Percentiles rank a stretch among this genome's conserved stretches.
phyloP scores from a whole-genome alignment of 92 coral and sea anemone genomes.

The Virgularia gustaviana region DNA sequence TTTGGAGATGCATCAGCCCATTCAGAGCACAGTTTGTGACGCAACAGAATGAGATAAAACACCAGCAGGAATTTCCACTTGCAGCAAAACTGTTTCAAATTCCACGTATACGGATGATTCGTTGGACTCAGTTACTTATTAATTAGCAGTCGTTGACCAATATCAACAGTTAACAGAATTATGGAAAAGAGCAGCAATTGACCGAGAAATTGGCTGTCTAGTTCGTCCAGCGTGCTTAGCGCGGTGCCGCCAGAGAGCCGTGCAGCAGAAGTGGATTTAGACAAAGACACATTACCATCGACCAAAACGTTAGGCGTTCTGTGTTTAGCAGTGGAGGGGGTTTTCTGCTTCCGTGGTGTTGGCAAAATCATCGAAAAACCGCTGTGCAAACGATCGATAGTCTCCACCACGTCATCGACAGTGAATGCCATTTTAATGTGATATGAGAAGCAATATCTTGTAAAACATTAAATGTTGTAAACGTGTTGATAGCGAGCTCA shows the following conservation, averaged over 20 bases:
- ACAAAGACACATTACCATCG: slow-evolving; percentile 42
- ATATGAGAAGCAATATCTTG: too few species aligned
- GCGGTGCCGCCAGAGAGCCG: slow-evolving; percentile 33
- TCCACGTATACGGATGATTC: slow-evolving; percentile 12
- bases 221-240: slow-evolving; percentile 48
- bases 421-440: too few species aligned
- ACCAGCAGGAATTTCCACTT: not conserved
- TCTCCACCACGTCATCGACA: too few species aligned
- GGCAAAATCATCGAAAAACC: too few species aligned
- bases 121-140: not conserved
- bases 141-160: not conserved
- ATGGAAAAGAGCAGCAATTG: not conserved
- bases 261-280: slow-evolving; percentile 48
- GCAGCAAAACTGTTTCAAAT: slow-evolving; percentile 42
- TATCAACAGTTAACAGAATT: not conserved
- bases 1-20: not conserved
- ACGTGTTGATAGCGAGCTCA: too few species aligned
- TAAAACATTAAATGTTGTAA: too few species aligned
- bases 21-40: slow-evolving; percentile 3
- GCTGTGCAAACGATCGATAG: slow-evolving; percentile 50
- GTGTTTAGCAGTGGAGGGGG: slow-evolving; percentile 50
- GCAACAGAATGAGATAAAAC: not conserved
- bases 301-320: slow-evolving; percentile 52
- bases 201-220: slow-evolving; percentile 20
- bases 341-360: slow-evolving; percentile 48